Conservation (phyloP, 2,797 vertebrate species). For the Iguana delicatissima region DNA sequence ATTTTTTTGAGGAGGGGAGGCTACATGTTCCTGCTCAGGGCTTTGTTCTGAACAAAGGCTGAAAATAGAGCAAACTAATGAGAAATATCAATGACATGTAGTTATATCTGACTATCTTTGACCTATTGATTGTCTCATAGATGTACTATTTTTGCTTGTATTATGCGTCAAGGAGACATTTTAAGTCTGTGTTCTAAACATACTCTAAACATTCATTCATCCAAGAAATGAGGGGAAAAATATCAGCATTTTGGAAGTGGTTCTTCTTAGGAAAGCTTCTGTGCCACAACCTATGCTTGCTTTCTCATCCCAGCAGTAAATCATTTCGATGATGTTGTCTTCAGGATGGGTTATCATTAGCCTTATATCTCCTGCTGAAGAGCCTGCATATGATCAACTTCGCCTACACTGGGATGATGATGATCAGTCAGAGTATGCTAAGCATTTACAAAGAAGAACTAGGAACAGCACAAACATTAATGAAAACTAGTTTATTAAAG, state of each 20-base stretch:
- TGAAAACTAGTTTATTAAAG: conserved; percentile 9
- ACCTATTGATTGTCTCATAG: conserved; percentile 31
- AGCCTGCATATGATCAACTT: conserved; percentile 9
- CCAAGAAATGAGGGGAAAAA: conserved; percentile 18
- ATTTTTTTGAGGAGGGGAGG: background rate
- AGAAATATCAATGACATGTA: background rate
- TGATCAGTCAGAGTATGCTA: background rate
- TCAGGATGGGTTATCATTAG: conserved; percentile 18
- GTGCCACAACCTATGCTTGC: background rate
- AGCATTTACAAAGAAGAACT: background rate
- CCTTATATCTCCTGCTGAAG: background rate
- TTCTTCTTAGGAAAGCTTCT: conserved; percentile 11
- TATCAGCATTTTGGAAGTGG: background rate
- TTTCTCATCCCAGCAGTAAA: background rate
- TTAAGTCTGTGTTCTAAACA: background rate
- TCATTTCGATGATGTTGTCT: background rate
- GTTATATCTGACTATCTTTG: background rate
- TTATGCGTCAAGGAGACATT: rapidly evolving
- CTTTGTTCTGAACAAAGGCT: rapidly evolving
- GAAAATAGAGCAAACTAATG: background rate
- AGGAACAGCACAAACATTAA: background rate
- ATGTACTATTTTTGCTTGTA: background rate
- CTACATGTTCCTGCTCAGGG: background rate
- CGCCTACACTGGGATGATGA: background rate
- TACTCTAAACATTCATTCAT: conserved; percentile 11